Base-by-base conservation (phyloP, 1,140 invertebrate species). In the Trichoplusia ni region DNA sequence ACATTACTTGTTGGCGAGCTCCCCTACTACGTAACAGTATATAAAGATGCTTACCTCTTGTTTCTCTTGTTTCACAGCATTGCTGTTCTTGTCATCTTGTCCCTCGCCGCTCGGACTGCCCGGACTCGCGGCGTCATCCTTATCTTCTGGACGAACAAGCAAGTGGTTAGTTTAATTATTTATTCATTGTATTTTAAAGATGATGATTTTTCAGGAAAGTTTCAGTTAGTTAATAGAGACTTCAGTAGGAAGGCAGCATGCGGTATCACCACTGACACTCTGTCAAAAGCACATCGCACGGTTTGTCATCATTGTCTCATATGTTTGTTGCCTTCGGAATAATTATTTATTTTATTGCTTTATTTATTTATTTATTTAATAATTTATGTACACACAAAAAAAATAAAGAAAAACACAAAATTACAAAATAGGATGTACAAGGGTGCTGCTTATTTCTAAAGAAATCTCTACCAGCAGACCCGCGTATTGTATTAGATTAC, bases 161-260 rank as follows among this genome's bases (percentile, higher is more conserved):
- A 42, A 18, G 19, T 14, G 2, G 7, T 19, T 18, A 6, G 2
- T 18, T 1, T 2, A 11, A 4, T 8, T 11, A 21, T 7, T 14
- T 13, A 11, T 11, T 13, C 13, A 13, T 37, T 0, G 33, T 37
- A n/a, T n/a, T n/a, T 33, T 4, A n/a, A 33, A n/a, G 8, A 33
- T 33, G 8, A 33, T 11, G 8, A 2, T 1, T 33, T 33, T n/a
- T n/a, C 4, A 33, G 9, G 2, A 4, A 4, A 7, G 18, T 5
- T 8, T 38, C 3, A 2, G 40, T 8, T 21, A 21, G 44, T 7
- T 6, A 31, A 11, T 13, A 63, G 53, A 56, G 42, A 69, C 49
- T 64, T 85, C 79, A 85, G 79, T 71, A 85, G 79, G 76, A 81
- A 83, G 82, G 82, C 82, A 84, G 80, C 80, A 84, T 82, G 80